These are phyloP conservation scores for Argynnis bischoffii DNA, from an alignment of 2,888 invertebrate species.

Conservation along the genomic window DNA sequence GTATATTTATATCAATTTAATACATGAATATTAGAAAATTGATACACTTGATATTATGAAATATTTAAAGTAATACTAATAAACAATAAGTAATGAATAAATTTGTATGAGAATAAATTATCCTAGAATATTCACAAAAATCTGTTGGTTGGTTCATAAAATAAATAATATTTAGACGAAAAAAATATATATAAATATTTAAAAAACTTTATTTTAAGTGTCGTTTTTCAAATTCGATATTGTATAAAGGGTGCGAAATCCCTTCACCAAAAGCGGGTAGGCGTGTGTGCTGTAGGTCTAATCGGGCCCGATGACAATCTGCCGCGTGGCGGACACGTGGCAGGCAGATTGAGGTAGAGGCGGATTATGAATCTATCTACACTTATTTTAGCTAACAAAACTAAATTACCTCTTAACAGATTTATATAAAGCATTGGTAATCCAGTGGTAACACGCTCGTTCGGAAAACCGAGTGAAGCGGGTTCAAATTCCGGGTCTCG, in stretches of 20 bases:
- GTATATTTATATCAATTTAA: no score
- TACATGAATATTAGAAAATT: no score
- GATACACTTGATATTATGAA: no score
- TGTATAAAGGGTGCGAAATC: slow-evolving; percentile 27
- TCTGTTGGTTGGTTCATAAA: neutral
- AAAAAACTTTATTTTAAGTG: slow-evolving; percentile 6
- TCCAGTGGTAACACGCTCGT: no score
- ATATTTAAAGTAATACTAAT: neutral
- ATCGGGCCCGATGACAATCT: slow-evolving; percentile 78
- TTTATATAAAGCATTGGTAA: neutral
- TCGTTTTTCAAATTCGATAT: slow-evolving; percentile 10
- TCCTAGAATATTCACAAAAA: neutral
- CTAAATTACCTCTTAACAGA: neutral
- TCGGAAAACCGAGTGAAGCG: no score
- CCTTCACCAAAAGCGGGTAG: slow-evolving; percentile 64
- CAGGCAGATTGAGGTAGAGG: slow-evolving; percentile 41
- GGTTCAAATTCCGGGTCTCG: no score
- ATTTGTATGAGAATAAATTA: neutral
- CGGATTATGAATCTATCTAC: slow-evolving; percentile 16
- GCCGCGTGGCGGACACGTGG: slow-evolving; percentile 58
- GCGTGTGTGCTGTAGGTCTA: slow-evolving; percentile 73
- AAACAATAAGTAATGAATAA: neutral
- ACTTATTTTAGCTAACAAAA: neutral
- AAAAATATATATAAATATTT: slow-evolving; percentile 7
- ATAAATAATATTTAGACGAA: neutral